Conservation (phyloP, 2,888 invertebrate genomes). For the Invenusta paracnida region DNA sequence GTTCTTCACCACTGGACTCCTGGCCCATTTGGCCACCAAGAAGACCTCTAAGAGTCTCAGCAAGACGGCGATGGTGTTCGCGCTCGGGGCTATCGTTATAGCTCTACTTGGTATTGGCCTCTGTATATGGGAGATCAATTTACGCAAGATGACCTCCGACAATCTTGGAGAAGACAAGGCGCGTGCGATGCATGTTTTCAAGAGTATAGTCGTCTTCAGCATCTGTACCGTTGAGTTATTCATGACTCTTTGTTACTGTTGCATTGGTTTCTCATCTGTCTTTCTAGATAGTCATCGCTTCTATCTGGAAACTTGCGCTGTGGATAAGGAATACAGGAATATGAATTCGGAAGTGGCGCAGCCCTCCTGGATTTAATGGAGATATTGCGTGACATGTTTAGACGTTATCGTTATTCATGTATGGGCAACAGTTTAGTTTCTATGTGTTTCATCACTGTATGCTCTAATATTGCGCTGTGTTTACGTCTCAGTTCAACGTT, state of each 20-base stretch:
- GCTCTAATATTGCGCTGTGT: too few relatives aligned
- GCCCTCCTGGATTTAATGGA: too few relatives aligned
- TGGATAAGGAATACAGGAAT: too few relatives aligned
- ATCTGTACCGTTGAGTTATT: background rate
- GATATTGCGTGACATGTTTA: too few relatives aligned
- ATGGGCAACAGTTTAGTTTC: too few relatives aligned
- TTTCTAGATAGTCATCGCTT: too few relatives aligned
- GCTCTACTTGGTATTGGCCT: background rate
- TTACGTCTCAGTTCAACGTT: too few relatives aligned
- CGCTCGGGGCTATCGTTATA: background rate
- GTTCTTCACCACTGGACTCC: background rate
- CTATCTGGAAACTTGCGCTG: too few relatives aligned
- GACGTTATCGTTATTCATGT: too few relatives aligned
- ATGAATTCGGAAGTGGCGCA: too few relatives aligned
- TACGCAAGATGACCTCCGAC: background rate
- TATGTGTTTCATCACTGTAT: too few relatives aligned
- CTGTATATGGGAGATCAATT: background rate
- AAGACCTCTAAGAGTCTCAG: background rate
- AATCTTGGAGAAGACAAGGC: background rate
- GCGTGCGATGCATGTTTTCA: background rate
- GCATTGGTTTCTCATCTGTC: too few relatives aligned
- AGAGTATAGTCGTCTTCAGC: background rate
- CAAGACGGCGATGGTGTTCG: background rate
- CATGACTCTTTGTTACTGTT: background rate
- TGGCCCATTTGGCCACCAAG: background rate